These are phyloP conservation scores for Nyctalus aviator DNA, from an alignment of 2,797 vertebrate species.

Conservation along the genomic window DNA sequence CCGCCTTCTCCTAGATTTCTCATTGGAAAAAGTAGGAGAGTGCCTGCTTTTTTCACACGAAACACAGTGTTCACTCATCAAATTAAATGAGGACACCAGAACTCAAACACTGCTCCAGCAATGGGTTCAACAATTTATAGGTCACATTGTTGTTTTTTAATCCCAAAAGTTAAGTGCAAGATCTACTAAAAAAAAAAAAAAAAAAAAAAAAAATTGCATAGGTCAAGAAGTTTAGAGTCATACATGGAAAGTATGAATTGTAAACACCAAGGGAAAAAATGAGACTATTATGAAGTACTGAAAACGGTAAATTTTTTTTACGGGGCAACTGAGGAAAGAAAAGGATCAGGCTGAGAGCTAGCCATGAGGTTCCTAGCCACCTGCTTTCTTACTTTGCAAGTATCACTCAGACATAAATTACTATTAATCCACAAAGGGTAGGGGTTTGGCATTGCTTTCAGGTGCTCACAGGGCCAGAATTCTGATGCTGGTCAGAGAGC, in stretches of 20 bases:
- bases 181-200: not conserved
- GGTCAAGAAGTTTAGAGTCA: not conserved
- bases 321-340: not conserved
- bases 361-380: not conserved
- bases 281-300: not conserved
- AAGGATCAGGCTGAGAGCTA: not conserved
- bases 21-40: not conserved
- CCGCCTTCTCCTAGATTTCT: not conserved
- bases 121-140: not conserved
- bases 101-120: not conserved
- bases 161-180: not conserved
- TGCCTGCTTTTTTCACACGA: not conserved
- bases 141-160: conserved; percentile 13
- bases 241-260: not conserved
- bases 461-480: not conserved
- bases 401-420: not conserved
- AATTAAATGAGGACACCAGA: not conserved
- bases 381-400: not conserved
- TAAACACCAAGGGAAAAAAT: conserved; percentile 4
- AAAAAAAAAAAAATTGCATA: not conserved
- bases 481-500: not conserved
- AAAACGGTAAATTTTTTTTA: not conserved
- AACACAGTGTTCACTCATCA: not conserved
- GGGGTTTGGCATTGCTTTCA: not conserved
- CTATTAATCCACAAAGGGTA: not conserved